Percentiles rank a stretch among this genome's conserved stretches.
These are phyloP conservation scores for Batillaria attramentaria DNA, from an alignment of 1,140 invertebrate species.

Conservation along the genomic window DNA sequence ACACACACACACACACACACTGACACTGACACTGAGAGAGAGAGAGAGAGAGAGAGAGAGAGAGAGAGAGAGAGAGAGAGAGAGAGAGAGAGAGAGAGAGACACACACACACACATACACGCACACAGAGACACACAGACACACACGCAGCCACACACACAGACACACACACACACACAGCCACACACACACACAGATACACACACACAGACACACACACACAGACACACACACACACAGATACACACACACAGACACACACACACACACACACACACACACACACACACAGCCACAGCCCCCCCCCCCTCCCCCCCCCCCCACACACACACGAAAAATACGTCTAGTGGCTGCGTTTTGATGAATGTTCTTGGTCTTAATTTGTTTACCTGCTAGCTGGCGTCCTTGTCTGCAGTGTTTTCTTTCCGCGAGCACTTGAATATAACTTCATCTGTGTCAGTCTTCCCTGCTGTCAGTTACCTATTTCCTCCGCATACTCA, in stretches of 20 bases:
- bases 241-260: slow-evolving; percentile 1
- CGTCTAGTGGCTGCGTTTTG: no score
- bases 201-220: slow-evolving; percentile 13
- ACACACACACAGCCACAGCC: not conserved
- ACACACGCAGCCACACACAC: not conserved
- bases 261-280: not conserved
- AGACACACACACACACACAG: slow-evolving; percentile 8
- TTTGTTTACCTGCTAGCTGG: no score
- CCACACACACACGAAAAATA: slow-evolving; percentile 5
- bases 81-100: not conserved
- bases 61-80: not conserved
- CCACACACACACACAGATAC: slow-evolving; percentile 14
- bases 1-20: slow-evolving; percentile 1
- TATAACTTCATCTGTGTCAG: no score
- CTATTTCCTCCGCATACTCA: no score
- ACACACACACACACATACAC: slow-evolving; percentile 2
- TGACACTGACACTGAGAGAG: not conserved
- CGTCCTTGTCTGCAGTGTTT: no score
- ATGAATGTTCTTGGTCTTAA: no score
- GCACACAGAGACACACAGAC: not conserved
- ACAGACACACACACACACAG: slow-evolving; percentile 12
- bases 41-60: not conserved
- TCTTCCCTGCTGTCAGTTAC: no score
- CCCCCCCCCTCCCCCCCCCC: not conserved
- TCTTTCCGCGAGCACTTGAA: no score